These are phyloP conservation scores for Leucophenga varia DNA, from an alignment of 1,140 invertebrate species.

Conservation along the genomic window DNA sequence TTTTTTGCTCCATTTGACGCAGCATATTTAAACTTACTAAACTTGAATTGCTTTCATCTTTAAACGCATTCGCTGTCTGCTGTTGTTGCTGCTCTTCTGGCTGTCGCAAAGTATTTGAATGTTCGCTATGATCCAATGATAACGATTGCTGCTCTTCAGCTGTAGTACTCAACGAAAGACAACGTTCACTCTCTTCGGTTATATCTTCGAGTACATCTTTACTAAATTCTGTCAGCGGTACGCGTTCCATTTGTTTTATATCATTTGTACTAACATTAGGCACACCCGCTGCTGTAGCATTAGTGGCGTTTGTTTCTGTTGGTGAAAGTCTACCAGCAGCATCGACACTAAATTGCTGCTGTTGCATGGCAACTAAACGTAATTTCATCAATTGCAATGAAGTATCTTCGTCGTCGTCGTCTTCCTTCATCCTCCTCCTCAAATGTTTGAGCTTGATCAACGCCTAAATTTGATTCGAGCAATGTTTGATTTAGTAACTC, in stretches of 20 bases:
- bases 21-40: conserved; percentile 43
- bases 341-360: conserved; percentile 20
- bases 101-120: conserved; percentile 26
- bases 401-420: conserved; percentile 27
- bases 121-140: conserved; percentile 31
- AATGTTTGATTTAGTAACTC: too few relatives aligned
- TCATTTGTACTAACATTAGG: conserved; percentile 11
- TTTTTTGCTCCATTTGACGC: conserved; percentile 42
- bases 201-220: conserved; percentile 53
- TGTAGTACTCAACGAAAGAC: conserved; percentile 38
- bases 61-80: neutral
- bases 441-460: neutral
- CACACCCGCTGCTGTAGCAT: neutral
- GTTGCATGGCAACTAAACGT: conserved; percentile 40
- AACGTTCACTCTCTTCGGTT: conserved; percentile 48
- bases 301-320: conserved; percentile 21
- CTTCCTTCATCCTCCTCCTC: conserved; percentile 1
- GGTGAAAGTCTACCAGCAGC: conserved; percentile 26
- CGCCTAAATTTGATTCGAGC: neutral
- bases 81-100: conserved; percentile 6
- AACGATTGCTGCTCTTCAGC: conserved; percentile 37
- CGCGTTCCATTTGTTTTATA: conserved; percentile 46
- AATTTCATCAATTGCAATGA: conserved; percentile 40
- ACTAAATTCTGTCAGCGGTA: conserved; percentile 37
- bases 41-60: conserved; percentile 24